These are phyloP conservation scores for Mythimna pallens DNA, from an alignment of 2,888 invertebrate genomes.

Conservation along the genomic window DNA sequence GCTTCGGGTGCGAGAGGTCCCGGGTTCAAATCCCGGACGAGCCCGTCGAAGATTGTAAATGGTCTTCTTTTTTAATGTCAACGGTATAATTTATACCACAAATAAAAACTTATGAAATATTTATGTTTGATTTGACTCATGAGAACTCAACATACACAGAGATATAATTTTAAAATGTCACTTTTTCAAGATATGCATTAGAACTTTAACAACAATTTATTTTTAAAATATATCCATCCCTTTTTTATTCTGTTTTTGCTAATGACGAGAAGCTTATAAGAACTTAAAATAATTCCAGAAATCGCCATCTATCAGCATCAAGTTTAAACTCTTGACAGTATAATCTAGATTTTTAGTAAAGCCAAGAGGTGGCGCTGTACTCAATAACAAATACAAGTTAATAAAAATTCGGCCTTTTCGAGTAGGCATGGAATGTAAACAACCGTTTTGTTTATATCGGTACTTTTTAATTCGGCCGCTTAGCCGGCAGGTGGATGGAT, in stretches of 20 bases:
- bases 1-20: constrained; percentile 92
- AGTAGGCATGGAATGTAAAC: constrained; percentile 28
- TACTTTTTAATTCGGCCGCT: constrained; percentile 39
- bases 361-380: constrained; percentile 35
- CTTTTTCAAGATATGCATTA: background rate
- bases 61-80: constrained; percentile 35
- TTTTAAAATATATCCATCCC: too few species aligned
- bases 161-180: background rate
- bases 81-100: background rate
- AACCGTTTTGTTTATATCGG: constrained; percentile 8
- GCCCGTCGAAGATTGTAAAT: constrained; percentile 71
- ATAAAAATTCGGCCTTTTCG: constrained; percentile 16
- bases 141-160: background rate
- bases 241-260: background rate
- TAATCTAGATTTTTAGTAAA: background rate
- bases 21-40: constrained; percentile 92
- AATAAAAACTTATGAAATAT: background rate
- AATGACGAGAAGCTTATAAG: background rate
- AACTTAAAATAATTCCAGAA: background rate
- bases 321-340: background rate
- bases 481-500: constrained; percentile 58
- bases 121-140: background rate
- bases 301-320: constrained; percentile 22
- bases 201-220: background rate
- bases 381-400: background rate